phyloP scores from a whole-genome alignment of 2,113 vertebrate genomes.

The Melospiza georgiana region DNA sequence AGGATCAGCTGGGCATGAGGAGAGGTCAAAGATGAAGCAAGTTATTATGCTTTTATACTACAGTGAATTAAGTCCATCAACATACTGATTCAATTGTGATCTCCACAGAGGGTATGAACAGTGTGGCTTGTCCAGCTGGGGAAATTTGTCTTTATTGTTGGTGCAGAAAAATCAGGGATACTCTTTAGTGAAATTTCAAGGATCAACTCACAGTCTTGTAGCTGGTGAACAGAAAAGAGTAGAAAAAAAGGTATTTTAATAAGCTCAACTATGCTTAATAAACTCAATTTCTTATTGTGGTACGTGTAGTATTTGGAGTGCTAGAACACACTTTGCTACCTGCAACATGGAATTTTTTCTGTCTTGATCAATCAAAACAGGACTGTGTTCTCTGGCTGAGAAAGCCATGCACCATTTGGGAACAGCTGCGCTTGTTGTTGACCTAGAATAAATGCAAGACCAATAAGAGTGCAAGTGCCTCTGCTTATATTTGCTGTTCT shows the following conservation, averaged over 20 bases:
- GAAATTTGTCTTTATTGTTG: not conserved
- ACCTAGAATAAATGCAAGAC: constrained; percentile 12
- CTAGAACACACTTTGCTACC: not conserved
- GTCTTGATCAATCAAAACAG: not conserved
- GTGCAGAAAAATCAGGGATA: not conserved
- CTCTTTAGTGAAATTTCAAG: not conserved
- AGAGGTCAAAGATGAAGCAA: not conserved
- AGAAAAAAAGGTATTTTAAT: not conserved
- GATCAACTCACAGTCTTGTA: not conserved
- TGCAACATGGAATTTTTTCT: not conserved
- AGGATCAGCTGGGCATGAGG: not conserved
- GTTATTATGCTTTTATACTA: not conserved
- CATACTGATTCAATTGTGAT: not conserved
- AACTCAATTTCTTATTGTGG: not conserved
- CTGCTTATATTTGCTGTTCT: constrained; percentile 9
- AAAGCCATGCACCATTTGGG: not conserved
- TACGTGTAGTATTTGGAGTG: not conserved
- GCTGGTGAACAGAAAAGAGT: not conserved
- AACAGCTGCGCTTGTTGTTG: not conserved
- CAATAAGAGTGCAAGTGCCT: not conserved
- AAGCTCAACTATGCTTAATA: not conserved
- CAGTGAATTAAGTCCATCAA: not conserved
- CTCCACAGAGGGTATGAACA: not conserved
- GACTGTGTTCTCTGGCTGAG: not conserved
- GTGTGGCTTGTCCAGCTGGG: not conserved